Evolutionary conservation across 2,113 vertebrate species (phyloP).

Genomic region (Boleophthalmus pectinirostris): DNA sequence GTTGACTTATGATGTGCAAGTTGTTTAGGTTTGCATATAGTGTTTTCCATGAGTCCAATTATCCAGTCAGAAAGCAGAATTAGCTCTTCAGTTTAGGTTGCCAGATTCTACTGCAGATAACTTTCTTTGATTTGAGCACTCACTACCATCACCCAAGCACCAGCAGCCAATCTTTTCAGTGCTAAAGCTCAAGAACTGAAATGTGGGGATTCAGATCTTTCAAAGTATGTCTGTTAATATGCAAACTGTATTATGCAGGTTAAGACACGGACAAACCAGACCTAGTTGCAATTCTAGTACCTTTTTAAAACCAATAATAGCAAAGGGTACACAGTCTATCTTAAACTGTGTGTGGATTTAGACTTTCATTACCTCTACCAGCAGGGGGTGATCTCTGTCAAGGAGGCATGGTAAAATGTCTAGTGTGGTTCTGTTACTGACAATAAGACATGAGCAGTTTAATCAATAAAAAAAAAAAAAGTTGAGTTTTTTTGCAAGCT

Average conservation of each 20-base stretch:
- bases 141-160: too few species aligned
- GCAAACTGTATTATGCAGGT: too few species aligned
- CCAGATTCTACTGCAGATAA: not conserved
- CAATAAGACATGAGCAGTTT: constrained; percentile 1
- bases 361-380: constrained; percentile 31
- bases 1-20: too few species aligned
- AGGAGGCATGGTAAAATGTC: constrained; percentile 20
- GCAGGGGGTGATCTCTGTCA: constrained; percentile 61
- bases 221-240: too few species aligned
- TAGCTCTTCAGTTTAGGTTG: not conserved
- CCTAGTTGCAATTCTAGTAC: not conserved
- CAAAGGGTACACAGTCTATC: not conserved
- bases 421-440: constrained; percentile 9
- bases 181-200: too few species aligned
- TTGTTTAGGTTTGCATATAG: not conserved
- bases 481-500: not conserved
- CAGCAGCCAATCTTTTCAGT: too few species aligned
- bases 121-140: too few species aligned
- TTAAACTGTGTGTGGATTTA: not conserved
- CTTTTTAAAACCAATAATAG: not conserved
- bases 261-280: too few species aligned
- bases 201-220: too few species aligned
- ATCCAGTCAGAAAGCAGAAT: not conserved
- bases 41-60: not conserved
- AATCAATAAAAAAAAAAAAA: not conserved